Evolutionary conservation across 2,888 invertebrate genomes (phyloP).

Genomic region (Julus scandinavius): DNA sequence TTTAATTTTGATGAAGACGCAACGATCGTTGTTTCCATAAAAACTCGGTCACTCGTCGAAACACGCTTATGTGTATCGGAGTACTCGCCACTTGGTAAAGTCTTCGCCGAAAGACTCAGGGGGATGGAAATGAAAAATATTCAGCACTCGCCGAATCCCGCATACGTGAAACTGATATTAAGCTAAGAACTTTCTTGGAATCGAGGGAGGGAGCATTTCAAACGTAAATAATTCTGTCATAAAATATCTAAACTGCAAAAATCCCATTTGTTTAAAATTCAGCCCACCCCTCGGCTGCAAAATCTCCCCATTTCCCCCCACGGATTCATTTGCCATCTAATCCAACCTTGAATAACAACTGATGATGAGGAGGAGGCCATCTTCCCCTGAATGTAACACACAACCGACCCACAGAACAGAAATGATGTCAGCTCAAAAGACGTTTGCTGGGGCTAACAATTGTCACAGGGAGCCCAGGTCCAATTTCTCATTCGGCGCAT

Average conservation of each 20-base stretch:
- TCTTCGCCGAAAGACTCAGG: too few relatives aligned
- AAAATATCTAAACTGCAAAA: neutral
- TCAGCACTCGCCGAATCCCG: too few relatives aligned
- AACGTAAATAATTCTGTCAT: neutral
- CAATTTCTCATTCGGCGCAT: neutral
- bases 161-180: too few relatives aligned
- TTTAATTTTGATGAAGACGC: too few relatives aligned
- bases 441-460: neutral
- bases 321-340: slow-evolving; percentile 53
- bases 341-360: slow-evolving; percentile 53
- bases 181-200: too few relatives aligned
- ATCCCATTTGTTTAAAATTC: neutral
- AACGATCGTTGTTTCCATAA: too few relatives aligned
- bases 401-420: slow-evolving; percentile 46
- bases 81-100: too few relatives aligned
- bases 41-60: too few relatives aligned
- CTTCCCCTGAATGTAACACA: slow-evolving; percentile 48
- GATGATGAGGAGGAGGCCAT: slow-evolving; percentile 50
- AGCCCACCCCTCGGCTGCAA: neutral
- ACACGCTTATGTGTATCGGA: too few relatives aligned
- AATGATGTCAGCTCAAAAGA: slow-evolving; percentile 46
- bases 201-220: neutral
- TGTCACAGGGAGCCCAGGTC: neutral
- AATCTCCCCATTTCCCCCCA: slow-evolving; percentile 44
- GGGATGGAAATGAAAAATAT: too few relatives aligned